Percentiles rank a stretch among this genome's conserved stretches.
phyloP scores from a whole-genome alignment of 2,113 vertebrate species.

The Brachirus orientalis region DNA sequence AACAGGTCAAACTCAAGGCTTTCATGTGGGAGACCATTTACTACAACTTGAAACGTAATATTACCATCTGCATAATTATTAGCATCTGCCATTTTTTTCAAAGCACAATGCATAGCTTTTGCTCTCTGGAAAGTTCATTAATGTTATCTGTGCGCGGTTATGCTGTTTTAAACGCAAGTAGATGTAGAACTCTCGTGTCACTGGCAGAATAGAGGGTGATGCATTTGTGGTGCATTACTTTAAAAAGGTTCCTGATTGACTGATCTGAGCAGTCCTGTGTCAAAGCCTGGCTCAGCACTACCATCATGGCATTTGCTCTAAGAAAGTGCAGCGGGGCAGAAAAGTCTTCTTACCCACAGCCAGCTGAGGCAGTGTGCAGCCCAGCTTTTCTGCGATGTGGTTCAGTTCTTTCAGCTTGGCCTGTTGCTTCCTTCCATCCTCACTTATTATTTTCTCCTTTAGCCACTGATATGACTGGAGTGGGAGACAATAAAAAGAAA shows the following conservation, averaged over 20 bases:
- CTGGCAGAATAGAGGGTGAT: too few species aligned
- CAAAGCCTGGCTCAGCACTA: slow-evolving; percentile 1
- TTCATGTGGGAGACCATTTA: background rate
- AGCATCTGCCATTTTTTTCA: too few species aligned
- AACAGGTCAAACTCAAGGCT: background rate
- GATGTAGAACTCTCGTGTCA: too few species aligned
- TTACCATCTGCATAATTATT: too few species aligned
- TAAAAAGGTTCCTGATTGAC: too few species aligned
- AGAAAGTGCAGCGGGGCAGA: background rate
- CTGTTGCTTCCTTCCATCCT: slow-evolving; percentile 95
- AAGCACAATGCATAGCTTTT: too few species aligned
- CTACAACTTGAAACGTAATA: background rate
- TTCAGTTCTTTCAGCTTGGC: slow-evolving; percentile 93
- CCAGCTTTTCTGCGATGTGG: slow-evolving; percentile 93
- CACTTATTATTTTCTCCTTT: slow-evolving; percentile 95
- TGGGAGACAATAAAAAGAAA: too few species aligned
- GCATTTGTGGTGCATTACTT: too few species aligned
- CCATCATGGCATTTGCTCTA: background rate
- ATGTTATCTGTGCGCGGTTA: too few species aligned
- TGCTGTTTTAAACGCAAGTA: too few species aligned
- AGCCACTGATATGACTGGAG: slow-evolving; percentile 96
- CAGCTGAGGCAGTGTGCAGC: slow-evolving; percentile 95
- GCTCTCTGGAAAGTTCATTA: too few species aligned
- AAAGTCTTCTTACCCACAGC: slow-evolving; percentile 90
- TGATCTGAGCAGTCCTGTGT: too few species aligned